Base-by-base conservation (phyloP, 2,113 vertebrate species). In the Amphilophus citrinellus region DNA sequence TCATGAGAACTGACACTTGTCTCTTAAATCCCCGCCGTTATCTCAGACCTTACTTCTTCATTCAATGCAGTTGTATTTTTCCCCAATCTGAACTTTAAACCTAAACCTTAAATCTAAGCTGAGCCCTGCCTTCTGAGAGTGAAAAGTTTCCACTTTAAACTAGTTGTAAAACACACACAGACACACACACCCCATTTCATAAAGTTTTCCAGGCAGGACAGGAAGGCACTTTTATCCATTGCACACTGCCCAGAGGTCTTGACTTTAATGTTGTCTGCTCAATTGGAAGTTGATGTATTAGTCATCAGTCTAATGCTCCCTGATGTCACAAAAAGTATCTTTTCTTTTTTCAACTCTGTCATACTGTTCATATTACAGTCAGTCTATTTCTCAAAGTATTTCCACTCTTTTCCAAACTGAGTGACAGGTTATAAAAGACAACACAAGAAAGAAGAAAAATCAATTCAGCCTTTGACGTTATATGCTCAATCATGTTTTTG, bases 231-330 rank as follows among this genome's bases (percentile, higher is more conserved):
- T 87, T 83, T n/a, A 20, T 87, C 9, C 8, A 62, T 61, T 84
- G 78, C 78, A 30, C 39, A 3, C 27, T 7, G 86, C 90, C 84
- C 76, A 66, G 73, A 76, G 76, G 68, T 63, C 60, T 79, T 20
- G 3, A 44, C 78, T 83, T 14, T 73, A 81, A 73, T 79, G 17
- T 44, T 76, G 71, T 15, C 14, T 50, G 20, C 62, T 82, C 27
- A 76, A 17, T 17, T 76, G 61, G 18, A 84, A 79, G 77, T 68
- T 1, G 18, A 42, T 60, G 50, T 53, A 35, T 87, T 62, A 84
- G 83, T 82, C 66, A 86, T 80, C 15, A 2, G 11, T 62, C 20
- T 68, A 57, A 60, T 8, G 37, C n/a, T 76, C 53, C 6, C 47
- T 5, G 3, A 50, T 42, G 42, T 53, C 56, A 32, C 47, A 42